Base-by-base conservation (phyloP, 2,113 vertebrate species). In the Dromas ardeola region DNA sequence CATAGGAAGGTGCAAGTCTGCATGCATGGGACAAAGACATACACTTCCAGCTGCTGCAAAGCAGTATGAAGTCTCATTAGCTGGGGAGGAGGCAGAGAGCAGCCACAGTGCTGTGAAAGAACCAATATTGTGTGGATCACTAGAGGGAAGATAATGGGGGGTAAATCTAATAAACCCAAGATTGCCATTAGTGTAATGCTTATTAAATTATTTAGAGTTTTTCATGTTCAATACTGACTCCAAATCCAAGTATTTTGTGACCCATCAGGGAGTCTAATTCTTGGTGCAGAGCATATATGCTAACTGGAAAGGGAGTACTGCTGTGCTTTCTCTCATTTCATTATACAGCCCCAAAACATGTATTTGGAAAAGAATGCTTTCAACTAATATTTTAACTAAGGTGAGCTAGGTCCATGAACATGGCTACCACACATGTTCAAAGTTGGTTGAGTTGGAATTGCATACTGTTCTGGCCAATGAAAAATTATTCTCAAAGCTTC, bases 101-200 rank as follows among this genome's bases (percentile, higher is more conserved):
- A 79, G 52, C n/a, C 58, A 38, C n/a, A 83, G 45, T 73, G 49
- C 62, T 90, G 62, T 83, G 82, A 90, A 80, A 83, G 43, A 92
- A 29, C 4, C 58, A 81, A 2, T 90, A 93, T 62, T 95, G 25
- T 66, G 32, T 26, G 42, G 50, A 42, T 58, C 86, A 59, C 72
- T 95, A 55, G 72, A 78, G 67, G 63, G 58, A 86, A 90, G 38
- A 62, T 80, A 80, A 92, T 73, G 47, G 72, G 47, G 23, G 22
- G 21, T 86, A 88, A 94, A 94, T 84, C 69, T 93, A 84, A 95
- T 90, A 92, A 92, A 43, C 16, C 38, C 34, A 81, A 61, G 74
- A 47, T 25, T 71, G 61, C 43, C 90, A 59, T 86, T 86, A 74
- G 38, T 89, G 32, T 67, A 81, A 90, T 76, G 45, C 11, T 21